phyloP scores from a whole-genome alignment of 2,113 vertebrate genomes.

The Charina bottae region DNA sequence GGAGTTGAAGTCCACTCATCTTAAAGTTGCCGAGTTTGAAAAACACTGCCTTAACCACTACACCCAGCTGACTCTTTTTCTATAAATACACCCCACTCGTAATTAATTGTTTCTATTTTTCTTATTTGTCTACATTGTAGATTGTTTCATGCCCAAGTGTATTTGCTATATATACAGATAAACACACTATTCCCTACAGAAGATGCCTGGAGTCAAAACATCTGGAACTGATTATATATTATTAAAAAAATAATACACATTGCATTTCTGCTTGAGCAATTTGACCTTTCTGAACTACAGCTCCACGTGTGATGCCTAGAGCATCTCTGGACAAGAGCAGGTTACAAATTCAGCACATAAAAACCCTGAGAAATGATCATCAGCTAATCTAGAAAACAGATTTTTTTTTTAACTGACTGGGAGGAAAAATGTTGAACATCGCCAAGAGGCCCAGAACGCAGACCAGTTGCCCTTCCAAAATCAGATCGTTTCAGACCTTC shows the following conservation, averaged over 20 bases:
- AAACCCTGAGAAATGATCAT: not conserved
- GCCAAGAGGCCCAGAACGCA: conserved; percentile 17
- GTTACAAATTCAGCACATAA: not conserved
- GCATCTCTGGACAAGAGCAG: not conserved
- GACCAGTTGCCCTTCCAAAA: conserved; percentile 18
- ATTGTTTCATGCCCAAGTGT: not conserved
- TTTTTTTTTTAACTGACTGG: not conserved
- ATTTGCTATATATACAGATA: not conserved
- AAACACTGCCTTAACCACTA: not conserved
- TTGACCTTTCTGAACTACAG: not conserved
- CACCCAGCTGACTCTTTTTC: not conserved
- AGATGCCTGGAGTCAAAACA: not conserved
- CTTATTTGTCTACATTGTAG: not conserved
- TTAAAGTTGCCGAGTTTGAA: not conserved
- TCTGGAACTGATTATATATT: not conserved
- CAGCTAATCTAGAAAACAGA: not conserved
- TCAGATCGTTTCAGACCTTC: conserved; percentile 6
- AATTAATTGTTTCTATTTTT: not conserved
- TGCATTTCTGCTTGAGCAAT: not conserved
- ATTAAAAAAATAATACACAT: not conserved
- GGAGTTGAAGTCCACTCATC: too few species aligned
- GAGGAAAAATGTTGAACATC: not conserved
- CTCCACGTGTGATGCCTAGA: not conserved
- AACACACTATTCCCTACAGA: not conserved
- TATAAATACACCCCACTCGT: not conserved